Evolutionary conservation across 2,888 invertebrate genomes (phyloP).

Genomic region (Noctua pronuba): DNA sequence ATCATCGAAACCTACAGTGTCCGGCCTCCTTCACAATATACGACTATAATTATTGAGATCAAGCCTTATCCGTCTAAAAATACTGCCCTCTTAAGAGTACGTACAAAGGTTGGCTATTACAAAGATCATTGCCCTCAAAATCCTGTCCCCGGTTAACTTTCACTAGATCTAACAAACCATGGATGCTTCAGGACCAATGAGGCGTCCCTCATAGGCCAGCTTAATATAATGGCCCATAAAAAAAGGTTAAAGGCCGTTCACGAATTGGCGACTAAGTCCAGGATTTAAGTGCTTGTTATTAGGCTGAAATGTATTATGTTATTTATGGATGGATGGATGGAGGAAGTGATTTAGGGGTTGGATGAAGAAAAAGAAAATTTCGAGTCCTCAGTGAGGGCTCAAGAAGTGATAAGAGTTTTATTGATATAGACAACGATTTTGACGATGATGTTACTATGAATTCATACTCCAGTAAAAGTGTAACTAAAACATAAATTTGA

Average conservation of each 20-base stretch:
- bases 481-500: neutral
- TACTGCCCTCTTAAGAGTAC: constrained; percentile 40
- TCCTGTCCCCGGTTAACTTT: constrained; percentile 52
- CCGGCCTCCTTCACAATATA: constrained; percentile 25
- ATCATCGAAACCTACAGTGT: neutral
- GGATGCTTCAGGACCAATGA: constrained; percentile 58
- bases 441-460: neutral
- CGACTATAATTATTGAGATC: constrained; percentile 38
- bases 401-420: neutral
- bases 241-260: constrained; percentile 61
- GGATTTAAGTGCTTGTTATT: constrained; percentile 53
- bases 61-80: constrained; percentile 26
- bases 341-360: constrained; percentile 11
- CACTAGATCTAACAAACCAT: constrained; percentile 60
- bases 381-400: too few relatives aligned
- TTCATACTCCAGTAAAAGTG: neutral
- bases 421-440: neutral
- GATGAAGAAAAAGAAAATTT: neutral
- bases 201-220: constrained; percentile 58
- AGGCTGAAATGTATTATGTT: constrained; percentile 39
- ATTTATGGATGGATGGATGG: constrained; percentile 30
- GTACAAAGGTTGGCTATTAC: constrained; percentile 36
- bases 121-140: constrained; percentile 48
- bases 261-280: constrained; percentile 62
- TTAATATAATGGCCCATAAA: constrained; percentile 67